Percentiles rank a stretch among this genome's conserved stretches.
phyloP scores from a whole-genome alignment of 1,140 invertebrate genomes.

The Dinoponera quadriceps region DNA sequence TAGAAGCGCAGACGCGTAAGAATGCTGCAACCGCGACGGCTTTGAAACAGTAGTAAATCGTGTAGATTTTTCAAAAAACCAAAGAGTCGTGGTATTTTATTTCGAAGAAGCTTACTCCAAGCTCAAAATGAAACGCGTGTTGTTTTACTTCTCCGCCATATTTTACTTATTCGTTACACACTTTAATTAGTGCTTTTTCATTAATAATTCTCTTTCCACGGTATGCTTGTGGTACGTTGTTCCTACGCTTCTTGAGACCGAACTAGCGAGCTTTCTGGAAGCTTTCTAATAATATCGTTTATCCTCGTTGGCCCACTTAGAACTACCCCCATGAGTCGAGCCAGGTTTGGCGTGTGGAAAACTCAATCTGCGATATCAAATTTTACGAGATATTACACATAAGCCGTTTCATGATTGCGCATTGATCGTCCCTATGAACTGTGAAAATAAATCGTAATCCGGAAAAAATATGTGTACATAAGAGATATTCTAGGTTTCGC shows the following conservation, averaged over 20 bases:
- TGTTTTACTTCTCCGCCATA: not conserved
- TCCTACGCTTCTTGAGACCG: constrained; percentile 5
- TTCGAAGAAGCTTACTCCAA: not conserved
- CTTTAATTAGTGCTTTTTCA: constrained; percentile 6
- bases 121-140: not conserved
- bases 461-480: not conserved
- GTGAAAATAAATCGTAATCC: not conserved
- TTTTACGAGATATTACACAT: constrained; percentile 48
- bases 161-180: not conserved
- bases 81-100: not conserved
- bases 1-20: not conserved
- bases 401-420: constrained; percentile 38
- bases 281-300: constrained; percentile 37
- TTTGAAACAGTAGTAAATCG: not conserved
- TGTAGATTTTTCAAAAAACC: not conserved
- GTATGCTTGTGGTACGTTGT: not conserved
- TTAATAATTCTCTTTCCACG: not conserved
- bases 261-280: constrained; percentile 18
- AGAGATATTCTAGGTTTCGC: not conserved
- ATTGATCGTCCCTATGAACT: constrained; percentile 24
- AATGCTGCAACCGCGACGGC: not conserved
- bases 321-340: constrained; percentile 43
- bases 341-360: constrained; percentile 27
- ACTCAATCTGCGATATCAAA: constrained; percentile 56
- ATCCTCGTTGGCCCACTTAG: constrained; percentile 37